phyloP scores from a whole-genome alignment of 2,888 invertebrate genomes.

The Melanchra persicariae region DNA sequence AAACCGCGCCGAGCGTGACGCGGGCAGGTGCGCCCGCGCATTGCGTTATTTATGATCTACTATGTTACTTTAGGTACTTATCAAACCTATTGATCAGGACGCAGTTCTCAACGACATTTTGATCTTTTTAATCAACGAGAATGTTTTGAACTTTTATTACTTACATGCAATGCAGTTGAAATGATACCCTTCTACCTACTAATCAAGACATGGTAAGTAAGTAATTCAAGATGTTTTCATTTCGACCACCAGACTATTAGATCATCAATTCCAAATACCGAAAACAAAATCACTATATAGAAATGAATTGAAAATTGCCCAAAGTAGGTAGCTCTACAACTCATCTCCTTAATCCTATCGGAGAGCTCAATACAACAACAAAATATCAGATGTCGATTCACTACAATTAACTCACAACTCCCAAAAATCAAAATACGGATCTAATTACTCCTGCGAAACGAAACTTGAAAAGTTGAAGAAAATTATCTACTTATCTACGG shows the following conservation, averaged over 20 bases:
- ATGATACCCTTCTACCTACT: background rate
- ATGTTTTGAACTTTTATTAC: background rate
- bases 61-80: slow-evolving; percentile 41
- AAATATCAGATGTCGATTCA: slow-evolving; percentile 29
- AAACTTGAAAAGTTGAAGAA: background rate
- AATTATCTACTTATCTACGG: background rate
- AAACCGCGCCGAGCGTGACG: slow-evolving; percentile 61
- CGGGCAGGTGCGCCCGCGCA: slow-evolving; percentile 64
- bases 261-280: background rate
- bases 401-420: slow-evolving; percentile 4
- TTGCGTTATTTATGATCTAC: slow-evolving; percentile 42
- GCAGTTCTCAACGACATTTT: slow-evolving; percentile 16
- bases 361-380: slow-evolving; percentile 6
- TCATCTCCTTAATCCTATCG: background rate
- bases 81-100: slow-evolving; percentile 37
- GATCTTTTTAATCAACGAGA: slow-evolving; percentile 18
- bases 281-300: background rate
- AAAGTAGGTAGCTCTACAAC: background rate
- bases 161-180: background rate
- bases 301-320: background rate
- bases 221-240: background rate
- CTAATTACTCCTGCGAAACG: slow-evolving; percentile 8
- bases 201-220: background rate
- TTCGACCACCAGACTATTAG: background rate
- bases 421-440: slow-evolving; percentile 15